These are phyloP conservation scores for Cotesia vestalis DNA, from an alignment of 1,140 invertebrate species.

Conservation along the genomic window DNA sequence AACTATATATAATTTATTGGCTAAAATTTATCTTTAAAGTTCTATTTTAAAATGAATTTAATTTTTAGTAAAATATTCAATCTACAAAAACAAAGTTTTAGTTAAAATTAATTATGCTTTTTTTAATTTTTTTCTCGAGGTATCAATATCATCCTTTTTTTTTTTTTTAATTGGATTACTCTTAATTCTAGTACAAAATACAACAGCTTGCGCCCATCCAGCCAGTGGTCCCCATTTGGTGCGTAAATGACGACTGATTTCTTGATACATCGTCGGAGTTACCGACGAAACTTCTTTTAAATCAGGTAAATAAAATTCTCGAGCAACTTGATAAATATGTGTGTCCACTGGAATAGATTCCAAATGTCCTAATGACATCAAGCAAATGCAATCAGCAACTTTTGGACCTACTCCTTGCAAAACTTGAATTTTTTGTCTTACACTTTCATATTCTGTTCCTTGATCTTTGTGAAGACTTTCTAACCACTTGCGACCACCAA, in stretches of 20 bases:
- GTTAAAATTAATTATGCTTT: neutral
- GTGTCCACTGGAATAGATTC: constrained; percentile 94
- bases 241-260: constrained; percentile 86
- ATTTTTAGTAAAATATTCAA: constrained; percentile 19
- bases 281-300: constrained; percentile 81
- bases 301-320: constrained; percentile 82
- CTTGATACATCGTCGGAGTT: constrained; percentile 83
- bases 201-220: constrained; percentile 94
- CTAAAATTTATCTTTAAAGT: neutral
- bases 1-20: too few species aligned
- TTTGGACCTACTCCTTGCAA: constrained; percentile 90
- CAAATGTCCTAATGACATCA: constrained; percentile 94
- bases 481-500: constrained; percentile 79
- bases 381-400: constrained; percentile 97
- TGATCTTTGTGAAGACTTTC: constrained; percentile 68
- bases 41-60: neutral
- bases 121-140: constrained; percentile 28
- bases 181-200: constrained; percentile 62
- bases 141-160: constrained; percentile 21
- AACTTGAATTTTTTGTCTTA: constrained; percentile 77
- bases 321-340: constrained; percentile 93
- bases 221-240: constrained; percentile 85
- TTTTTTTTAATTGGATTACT: constrained; percentile 35
- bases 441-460: constrained; percentile 74
- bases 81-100: too few species aligned